Conservation (phyloP, 2,797 vertebrate genomes). For the Limnodromus scolopaceus region DNA sequence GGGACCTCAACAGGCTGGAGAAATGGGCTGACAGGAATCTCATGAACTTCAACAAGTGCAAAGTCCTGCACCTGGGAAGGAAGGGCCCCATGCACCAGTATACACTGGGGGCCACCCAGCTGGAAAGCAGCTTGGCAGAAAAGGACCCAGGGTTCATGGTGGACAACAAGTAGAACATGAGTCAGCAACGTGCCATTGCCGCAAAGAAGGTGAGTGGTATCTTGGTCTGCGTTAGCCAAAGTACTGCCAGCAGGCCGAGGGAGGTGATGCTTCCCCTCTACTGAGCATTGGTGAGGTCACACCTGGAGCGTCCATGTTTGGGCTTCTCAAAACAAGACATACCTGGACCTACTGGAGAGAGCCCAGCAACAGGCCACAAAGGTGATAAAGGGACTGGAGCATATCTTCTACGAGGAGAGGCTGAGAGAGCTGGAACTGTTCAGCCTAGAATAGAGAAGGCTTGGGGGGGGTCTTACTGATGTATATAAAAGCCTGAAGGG, state of each 20-base stretch:
- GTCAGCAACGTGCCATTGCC: background rate
- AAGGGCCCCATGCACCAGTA: background rate
- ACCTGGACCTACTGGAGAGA: background rate
- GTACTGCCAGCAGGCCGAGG: background rate
- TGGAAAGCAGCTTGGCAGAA: background rate
- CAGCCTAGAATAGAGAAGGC: background rate
- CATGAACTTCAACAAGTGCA: background rate
- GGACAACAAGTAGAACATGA: background rate
- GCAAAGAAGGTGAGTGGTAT: background rate
- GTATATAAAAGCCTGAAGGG: background rate
- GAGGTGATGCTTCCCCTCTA: background rate
- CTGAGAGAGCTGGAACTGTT: background rate
- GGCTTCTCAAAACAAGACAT: background rate
- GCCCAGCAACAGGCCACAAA: background rate
- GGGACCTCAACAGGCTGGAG: background rate
- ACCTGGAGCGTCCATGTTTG: background rate
- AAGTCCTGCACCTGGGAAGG: background rate
- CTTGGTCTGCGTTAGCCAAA: background rate
- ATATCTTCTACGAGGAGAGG: background rate
- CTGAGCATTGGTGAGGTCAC: background rate
- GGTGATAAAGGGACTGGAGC: background rate
- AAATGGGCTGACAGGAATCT: background rate
- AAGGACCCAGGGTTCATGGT: background rate
- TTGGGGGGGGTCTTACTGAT: accelerated
- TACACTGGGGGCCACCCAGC: accelerated